Evolutionary conservation across 1,140 invertebrate genomes (phyloP).

Genomic region (Solenopsis fugax): DNA sequence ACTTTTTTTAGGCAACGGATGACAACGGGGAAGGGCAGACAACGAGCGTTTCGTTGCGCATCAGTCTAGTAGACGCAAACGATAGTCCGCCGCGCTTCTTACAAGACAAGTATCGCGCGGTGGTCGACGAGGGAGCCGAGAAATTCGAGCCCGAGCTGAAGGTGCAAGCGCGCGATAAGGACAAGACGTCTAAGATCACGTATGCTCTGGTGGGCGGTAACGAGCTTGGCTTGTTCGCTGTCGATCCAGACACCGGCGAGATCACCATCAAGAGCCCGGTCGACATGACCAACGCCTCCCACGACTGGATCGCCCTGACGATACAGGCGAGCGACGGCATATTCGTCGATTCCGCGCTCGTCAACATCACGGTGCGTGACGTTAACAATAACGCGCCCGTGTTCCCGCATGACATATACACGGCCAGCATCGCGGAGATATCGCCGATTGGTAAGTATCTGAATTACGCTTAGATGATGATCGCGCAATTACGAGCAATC

Average conservation of each 20-base stretch:
- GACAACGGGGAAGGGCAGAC: slow-evolving; percentile 92
- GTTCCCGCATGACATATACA: slow-evolving; percentile 92
- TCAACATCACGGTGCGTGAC: slow-evolving; percentile 93
- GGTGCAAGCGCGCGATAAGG: slow-evolving; percentile 91
- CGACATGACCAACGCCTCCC: slow-evolving; percentile 88
- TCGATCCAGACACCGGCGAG: slow-evolving; percentile 90
- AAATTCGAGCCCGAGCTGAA: slow-evolving; percentile 93
- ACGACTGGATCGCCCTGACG: slow-evolving; percentile 86
- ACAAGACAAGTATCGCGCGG: slow-evolving; percentile 91
- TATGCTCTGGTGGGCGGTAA: slow-evolving; percentile 92
- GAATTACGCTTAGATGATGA: slow-evolving; percentile 25
- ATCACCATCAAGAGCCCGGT: slow-evolving; percentile 90
- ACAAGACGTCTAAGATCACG: slow-evolving; percentile 92
- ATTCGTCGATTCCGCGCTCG: slow-evolving; percentile 90
- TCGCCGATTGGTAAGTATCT: slow-evolving; percentile 88
- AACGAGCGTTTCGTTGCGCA: slow-evolving; percentile 92
- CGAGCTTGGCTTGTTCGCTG: slow-evolving; percentile 89
- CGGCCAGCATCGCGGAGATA: slow-evolving; percentile 92
- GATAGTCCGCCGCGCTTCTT: slow-evolving; percentile 94
- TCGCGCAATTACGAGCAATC: slow-evolving; percentile 18
- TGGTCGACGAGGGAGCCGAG: slow-evolving; percentile 93
- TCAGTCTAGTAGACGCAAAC: slow-evolving; percentile 93
- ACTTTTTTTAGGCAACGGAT: slow-evolving; percentile 91
- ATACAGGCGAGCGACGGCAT: slow-evolving; percentile 92
- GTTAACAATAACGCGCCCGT: slow-evolving; percentile 95